Evolutionary conservation across 2,113 vertebrate genomes (phyloP).

Genomic region (Aegithalos caudatus): DNA sequence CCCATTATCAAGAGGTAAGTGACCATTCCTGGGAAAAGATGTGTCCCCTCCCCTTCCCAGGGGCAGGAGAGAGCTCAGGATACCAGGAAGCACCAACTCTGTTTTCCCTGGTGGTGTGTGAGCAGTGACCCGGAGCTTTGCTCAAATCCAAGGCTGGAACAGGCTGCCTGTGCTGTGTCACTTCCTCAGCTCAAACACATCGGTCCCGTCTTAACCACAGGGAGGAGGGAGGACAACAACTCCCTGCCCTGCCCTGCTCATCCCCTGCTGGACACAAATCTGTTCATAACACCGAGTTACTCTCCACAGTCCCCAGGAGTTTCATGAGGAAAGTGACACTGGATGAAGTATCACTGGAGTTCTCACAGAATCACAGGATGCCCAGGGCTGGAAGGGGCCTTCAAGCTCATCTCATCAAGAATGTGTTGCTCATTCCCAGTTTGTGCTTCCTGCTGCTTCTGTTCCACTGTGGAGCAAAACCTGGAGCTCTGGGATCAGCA

Average conservation of each 20-base stretch:
- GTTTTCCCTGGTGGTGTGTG: not conserved
- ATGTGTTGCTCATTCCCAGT: not conserved
- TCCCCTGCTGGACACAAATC: not conserved
- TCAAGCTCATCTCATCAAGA: not conserved
- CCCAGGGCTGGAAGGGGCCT: not conserved
- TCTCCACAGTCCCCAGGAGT: not conserved
- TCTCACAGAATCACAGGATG: not conserved
- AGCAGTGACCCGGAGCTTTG: not conserved
- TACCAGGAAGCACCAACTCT: not conserved
- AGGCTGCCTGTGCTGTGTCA: not conserved
- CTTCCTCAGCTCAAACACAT: not conserved
- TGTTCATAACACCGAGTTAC: not conserved
- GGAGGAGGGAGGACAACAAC: not conserved
- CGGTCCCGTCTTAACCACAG: not conserved
- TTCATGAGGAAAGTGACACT: not conserved
- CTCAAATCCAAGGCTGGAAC: not conserved
- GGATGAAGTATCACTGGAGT: not conserved
- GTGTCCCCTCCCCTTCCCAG: no score
- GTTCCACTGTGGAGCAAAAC: not conserved
- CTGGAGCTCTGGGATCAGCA: not conserved
- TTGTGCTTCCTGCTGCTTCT: not conserved
- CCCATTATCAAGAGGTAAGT: no score
- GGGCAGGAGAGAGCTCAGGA: not conserved
- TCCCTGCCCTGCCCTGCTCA: not conserved
- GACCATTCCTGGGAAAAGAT: no score